Evolutionary conservation across 2,113 vertebrate species (phyloP).

Genomic region (Tetrao urogallus): DNA sequence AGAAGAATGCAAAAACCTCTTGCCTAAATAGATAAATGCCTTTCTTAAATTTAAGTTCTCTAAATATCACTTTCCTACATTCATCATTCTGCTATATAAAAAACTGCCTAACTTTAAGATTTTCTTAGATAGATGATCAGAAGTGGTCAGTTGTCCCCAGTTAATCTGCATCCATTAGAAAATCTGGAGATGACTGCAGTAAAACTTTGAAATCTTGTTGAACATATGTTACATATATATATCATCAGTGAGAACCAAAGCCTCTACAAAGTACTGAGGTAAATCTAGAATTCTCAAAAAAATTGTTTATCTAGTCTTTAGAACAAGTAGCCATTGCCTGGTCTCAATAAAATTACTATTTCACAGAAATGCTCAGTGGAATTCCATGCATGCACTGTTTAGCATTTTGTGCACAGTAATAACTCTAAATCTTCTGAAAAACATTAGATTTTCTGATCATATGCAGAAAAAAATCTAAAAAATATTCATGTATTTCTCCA

Average conservation of each 20-base stretch:
- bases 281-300: neutral
- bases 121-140: neutral
- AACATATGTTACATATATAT: neutral
- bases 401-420: neutral
- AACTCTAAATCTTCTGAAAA: neutral
- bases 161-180: neutral
- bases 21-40: neutral
- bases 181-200: neutral
- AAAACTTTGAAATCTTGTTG: neutral
- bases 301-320: neutral
- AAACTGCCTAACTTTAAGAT: neutral
- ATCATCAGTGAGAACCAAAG: neutral
- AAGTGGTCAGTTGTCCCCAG: neutral
- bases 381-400: neutral
- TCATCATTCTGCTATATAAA: neutral
- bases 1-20: neutral
- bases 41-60: constrained; percentile 11
- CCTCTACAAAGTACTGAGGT: neutral
- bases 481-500: rapidly evolving
- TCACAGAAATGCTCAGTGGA: neutral
- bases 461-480: neutral
- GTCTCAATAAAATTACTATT: neutral
- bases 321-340: neutral
- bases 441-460: neutral
- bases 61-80: neutral